Percentiles rank a stretch among this genome's conserved stretches.
Conservation (phyloP, 2,797 vertebrate genomes). For the Tinamus major region DNA sequence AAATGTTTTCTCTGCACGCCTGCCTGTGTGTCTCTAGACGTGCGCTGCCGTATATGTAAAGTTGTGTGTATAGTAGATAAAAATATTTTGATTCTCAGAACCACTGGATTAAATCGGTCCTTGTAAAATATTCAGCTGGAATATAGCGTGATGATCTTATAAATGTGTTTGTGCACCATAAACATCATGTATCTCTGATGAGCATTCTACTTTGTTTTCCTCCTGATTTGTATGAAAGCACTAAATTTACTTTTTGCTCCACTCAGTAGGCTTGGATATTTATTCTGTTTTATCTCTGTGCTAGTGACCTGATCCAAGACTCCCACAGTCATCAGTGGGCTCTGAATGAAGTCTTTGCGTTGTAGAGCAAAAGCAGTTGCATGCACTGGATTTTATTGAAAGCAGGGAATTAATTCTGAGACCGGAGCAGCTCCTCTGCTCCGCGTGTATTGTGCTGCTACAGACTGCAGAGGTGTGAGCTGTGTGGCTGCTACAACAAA, state of each 20-base stretch:
- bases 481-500: fast-evolving
- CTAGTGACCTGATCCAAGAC: neutral
- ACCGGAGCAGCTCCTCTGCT: neutral
- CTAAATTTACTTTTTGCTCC: neutral
- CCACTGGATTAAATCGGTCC: neutral
- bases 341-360: neutral
- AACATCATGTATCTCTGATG: neutral
- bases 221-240: neutral
- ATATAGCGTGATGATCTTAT: neutral
- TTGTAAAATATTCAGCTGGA: neutral
- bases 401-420: neutral
- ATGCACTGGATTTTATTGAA: neutral
- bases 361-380: neutral
- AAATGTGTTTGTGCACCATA: fast-evolving
- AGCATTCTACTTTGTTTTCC: neutral
- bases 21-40: neutral
- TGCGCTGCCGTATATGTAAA: neutral
- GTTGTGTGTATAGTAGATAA: neutral
- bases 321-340: neutral
- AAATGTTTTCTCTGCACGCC: neutral
- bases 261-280: neutral
- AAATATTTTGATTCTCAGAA: neutral
- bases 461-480: neutral
- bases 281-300: neutral
- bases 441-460: fast-evolving